These are phyloP conservation scores for Sycophaga agraensis DNA, from an alignment of 1,140 invertebrate species.

Conservation along the genomic window DNA sequence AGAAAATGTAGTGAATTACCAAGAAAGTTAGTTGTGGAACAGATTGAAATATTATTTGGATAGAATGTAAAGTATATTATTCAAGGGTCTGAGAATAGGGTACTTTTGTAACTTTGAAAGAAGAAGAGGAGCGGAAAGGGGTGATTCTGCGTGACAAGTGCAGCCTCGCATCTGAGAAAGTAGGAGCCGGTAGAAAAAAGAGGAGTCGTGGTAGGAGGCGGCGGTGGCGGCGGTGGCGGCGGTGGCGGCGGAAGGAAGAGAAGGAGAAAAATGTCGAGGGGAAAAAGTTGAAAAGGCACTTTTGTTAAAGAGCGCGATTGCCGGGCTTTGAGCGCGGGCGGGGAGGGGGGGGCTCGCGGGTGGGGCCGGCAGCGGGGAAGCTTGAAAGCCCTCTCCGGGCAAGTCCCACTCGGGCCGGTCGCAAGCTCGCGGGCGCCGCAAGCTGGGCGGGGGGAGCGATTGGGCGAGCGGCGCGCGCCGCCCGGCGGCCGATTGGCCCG, in stretches of 20 bases:
- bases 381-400: slow-evolving; percentile 9
- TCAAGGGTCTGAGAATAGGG: too few relatives aligned
- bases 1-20: too few relatives aligned
- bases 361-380: neutral
- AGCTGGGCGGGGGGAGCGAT: too few relatives aligned
- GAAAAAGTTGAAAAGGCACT: slow-evolving; percentile 20
- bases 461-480: too few relatives aligned
- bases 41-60: too few relatives aligned
- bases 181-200: neutral
- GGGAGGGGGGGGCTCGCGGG: neutral
- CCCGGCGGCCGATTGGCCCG: slow-evolving; percentile 9
- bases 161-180: neutral
- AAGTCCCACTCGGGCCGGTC: neutral
- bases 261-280: neutral
- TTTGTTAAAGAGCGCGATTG: slow-evolving; percentile 15
- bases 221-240: neutral
- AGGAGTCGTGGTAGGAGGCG: neutral
- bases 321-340: neutral
- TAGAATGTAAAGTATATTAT: too few relatives aligned
- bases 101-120: too few relatives aligned
- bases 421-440: neutral
- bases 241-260: slow-evolving; percentile 12
- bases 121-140: too few relatives aligned
- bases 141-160: neutral
- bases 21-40: too few relatives aligned